phyloP scores from a whole-genome alignment of 2,888 invertebrate species.

The Rapana venosa region DNA sequence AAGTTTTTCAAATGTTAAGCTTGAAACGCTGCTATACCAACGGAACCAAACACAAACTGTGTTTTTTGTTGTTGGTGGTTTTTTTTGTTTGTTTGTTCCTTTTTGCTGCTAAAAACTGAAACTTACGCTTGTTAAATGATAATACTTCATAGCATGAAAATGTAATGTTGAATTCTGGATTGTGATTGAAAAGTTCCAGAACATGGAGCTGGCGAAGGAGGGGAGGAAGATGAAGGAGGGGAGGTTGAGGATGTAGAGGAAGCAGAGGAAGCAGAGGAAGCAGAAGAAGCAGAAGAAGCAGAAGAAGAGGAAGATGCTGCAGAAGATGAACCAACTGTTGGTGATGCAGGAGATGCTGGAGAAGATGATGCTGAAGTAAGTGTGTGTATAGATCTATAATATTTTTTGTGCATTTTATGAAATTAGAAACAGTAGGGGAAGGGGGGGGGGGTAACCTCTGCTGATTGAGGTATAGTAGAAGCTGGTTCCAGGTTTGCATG shows the following conservation, averaged over 20 bases:
- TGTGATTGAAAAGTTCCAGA: not conserved
- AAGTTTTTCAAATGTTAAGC: too few relatives aligned
- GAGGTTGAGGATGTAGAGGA: constrained; percentile 51
- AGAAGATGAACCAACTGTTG: constrained; percentile 53
- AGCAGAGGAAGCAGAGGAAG: constrained; percentile 38
- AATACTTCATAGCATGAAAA: not conserved
- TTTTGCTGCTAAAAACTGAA: too few relatives aligned
- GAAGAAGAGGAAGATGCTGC: constrained; percentile 53
- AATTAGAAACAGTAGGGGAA: too few relatives aligned
- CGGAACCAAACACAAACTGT: too few relatives aligned
- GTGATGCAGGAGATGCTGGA: constrained; percentile 75
- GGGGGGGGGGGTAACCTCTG: too few relatives aligned
- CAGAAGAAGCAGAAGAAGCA: constrained; percentile 54
- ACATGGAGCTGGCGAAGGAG: constrained; percentile 33
- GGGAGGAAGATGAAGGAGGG: constrained; percentile 39
- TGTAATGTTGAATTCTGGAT: not conserved
- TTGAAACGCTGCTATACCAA: too few relatives aligned
- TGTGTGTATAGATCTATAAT: not conserved
- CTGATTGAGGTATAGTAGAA: too few relatives aligned
- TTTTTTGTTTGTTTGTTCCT: too few relatives aligned
- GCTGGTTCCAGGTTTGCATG: too few relatives aligned
- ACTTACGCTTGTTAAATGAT: too few relatives aligned
- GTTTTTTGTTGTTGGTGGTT: too few relatives aligned
- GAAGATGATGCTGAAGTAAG: constrained; percentile 54
- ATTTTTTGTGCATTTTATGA: too few relatives aligned